phyloP scores from a whole-genome alignment of 2,113 vertebrate genomes.

The Oncorhynchus nerka region DNA sequence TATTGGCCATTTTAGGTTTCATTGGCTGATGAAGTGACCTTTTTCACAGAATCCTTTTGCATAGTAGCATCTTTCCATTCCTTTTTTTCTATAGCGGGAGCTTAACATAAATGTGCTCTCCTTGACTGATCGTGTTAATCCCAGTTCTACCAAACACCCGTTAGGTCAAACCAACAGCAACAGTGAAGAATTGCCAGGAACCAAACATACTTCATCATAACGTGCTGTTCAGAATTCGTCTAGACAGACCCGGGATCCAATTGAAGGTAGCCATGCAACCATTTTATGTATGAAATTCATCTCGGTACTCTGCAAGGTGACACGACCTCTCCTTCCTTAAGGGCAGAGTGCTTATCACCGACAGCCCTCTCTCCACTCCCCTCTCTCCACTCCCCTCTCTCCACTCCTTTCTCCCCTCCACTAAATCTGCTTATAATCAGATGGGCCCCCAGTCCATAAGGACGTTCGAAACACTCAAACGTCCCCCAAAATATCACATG shows the following conservation, averaged over 20 bases:
- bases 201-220: neutral
- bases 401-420: too few species aligned
- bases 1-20: conserved; percentile 4
- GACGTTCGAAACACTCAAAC: too few species aligned
- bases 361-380: neutral
- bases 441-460: neutral
- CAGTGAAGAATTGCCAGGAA: neutral
- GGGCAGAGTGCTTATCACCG: conserved; percentile 2
- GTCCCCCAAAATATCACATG: neutral
- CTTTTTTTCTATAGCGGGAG: neutral
- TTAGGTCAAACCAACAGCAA: neutral
- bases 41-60: conserved; percentile 1
- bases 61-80: neutral
- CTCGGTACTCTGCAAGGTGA: neutral
- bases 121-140: neutral
- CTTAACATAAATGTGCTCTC: neutral
- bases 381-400: too few species aligned
- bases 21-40: neutral
- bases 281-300: conserved; percentile 11
- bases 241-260: neutral
- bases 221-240: neutral
- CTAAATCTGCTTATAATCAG: neutral
- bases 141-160: neutral
- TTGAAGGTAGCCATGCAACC: neutral
- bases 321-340: conserved; percentile 4